Evolutionary conservation across 2,113 vertebrate species (phyloP).

Genomic region (Malurus alboscapulatus): DNA sequence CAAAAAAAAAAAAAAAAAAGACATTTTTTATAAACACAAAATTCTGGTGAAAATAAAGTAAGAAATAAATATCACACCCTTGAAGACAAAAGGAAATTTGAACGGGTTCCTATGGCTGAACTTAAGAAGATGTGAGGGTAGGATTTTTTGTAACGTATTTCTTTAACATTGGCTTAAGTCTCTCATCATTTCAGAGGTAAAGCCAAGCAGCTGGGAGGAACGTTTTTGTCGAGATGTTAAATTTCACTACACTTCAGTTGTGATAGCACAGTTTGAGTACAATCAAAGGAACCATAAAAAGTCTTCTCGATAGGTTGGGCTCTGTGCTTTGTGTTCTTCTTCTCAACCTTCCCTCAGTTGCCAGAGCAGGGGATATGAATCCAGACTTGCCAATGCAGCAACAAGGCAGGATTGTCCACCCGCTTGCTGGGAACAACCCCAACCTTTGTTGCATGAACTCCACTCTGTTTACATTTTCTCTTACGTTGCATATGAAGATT

Average conservation of each 20-base stretch:
- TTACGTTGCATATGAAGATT: conserved; percentile 62
- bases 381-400: conserved; percentile 40
- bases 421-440: conserved; percentile 48
- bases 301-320: conserved; percentile 53
- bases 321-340: conserved; percentile 72
- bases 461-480: conserved; percentile 53
- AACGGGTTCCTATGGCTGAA: conserved; percentile 59
- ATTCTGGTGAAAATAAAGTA: conserved; percentile 56
- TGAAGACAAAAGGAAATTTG: conserved; percentile 53
- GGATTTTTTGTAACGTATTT: conserved; percentile 46
- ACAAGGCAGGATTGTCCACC: conserved; percentile 69
- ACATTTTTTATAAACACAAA: conserved; percentile 47
- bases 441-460: conserved; percentile 43
- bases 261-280: conserved; percentile 53
- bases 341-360: conserved; percentile 67
- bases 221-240: conserved; percentile 10
- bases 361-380: conserved; percentile 41
- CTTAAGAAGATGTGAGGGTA: conserved; percentile 53
- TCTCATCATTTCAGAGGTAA: conserved; percentile 49
- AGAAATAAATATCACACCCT: conserved; percentile 65
- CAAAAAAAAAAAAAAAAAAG: conserved; percentile 52
- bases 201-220: conserved; percentile 61
- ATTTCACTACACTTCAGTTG: conserved; percentile 39
- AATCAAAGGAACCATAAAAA: conserved; percentile 65
- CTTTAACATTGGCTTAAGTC: conserved; percentile 58